These are phyloP conservation scores for Arenicola marina DNA, from an alignment of 2,888 invertebrate genomes.

Conservation along the genomic window DNA sequence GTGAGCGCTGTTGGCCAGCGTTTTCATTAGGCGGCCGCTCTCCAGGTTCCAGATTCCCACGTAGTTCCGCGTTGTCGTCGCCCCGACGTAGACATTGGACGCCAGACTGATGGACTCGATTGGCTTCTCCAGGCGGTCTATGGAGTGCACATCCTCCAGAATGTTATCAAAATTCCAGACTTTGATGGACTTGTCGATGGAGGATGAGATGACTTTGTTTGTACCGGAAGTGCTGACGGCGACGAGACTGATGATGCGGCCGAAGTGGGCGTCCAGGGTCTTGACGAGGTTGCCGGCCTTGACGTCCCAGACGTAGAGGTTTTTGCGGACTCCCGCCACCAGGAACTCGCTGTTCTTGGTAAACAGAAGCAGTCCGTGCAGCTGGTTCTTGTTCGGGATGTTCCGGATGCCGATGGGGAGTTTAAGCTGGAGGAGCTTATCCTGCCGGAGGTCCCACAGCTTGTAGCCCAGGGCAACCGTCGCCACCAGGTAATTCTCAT, in stretches of 20 bases:
- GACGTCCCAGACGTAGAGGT: conserved; percentile 91
- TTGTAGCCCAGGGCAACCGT: conserved; percentile 59
- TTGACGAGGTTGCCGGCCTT: conserved; percentile 76
- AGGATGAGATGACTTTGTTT: conserved; percentile 82
- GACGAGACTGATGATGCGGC: conserved; percentile 88
- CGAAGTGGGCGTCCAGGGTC: conserved; percentile 94
- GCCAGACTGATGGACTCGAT: conserved; percentile 79
- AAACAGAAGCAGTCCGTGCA: conserved; percentile 88
- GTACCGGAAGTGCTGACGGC: conserved; percentile 79
- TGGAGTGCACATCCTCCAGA: conserved; percentile 92
- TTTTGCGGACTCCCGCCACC: conserved; percentile 92
- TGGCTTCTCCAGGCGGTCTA: conserved; percentile 82
- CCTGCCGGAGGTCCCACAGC: conserved; percentile 60
- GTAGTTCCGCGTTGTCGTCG: conserved; percentile 88
- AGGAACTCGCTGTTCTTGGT: conserved; percentile 89
- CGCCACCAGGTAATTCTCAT: conserved; percentile 80
- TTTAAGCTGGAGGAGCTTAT: conserved; percentile 46
- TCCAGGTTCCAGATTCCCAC: conserved; percentile 94
- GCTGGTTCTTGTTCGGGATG: conserved; percentile 87
- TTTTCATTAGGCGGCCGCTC: conserved; percentile 81
- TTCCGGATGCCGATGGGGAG: conserved; percentile 76
- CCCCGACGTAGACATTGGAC: conserved; percentile 75
- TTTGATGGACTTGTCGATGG: conserved; percentile 96
- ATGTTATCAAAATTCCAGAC: conserved; percentile 99
- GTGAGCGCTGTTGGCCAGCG: conserved; percentile 86